phyloP scores from a whole-genome alignment of 2,113 vertebrate genomes.

The Ailurus styani region DNA sequence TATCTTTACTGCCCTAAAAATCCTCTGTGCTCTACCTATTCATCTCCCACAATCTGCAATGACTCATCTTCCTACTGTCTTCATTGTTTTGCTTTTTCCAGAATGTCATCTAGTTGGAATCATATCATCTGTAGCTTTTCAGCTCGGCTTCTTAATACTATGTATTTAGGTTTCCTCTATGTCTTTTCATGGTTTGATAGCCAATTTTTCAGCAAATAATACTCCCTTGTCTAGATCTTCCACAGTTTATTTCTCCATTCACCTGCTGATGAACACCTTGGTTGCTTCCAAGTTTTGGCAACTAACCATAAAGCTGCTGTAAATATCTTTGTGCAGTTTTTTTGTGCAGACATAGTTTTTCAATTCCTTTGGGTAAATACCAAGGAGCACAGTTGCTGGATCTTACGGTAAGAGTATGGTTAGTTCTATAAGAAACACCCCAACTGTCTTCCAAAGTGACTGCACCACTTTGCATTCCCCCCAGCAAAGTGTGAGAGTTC shows the following conservation, averaged over 20 bases:
- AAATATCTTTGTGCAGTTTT: background rate
- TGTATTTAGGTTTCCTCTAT: too few species aligned
- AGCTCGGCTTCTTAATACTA: background rate
- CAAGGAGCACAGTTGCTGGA: background rate
- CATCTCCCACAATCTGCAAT: background rate
- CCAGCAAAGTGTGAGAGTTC: too few species aligned
- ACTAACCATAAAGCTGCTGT: background rate
- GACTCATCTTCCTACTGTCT: background rate
- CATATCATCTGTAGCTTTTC: background rate
- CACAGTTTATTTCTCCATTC: background rate
- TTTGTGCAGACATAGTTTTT: background rate
- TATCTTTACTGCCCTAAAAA: background rate
- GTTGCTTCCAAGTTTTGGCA: background rate
- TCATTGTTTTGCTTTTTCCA: background rate
- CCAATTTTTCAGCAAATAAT: background rate
- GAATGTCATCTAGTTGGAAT: background rate
- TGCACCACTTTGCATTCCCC: background rate
- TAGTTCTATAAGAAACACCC: background rate
- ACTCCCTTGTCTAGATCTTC: background rate
- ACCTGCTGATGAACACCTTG: background rate
- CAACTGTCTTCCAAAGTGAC: background rate
- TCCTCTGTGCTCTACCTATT: background rate
- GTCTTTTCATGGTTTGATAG: background rate
- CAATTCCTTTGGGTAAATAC: background rate
- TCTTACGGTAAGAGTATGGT: background rate